Base-by-base conservation (phyloP, 2,888 invertebrate species). In the Gortyna flavago region DNA sequence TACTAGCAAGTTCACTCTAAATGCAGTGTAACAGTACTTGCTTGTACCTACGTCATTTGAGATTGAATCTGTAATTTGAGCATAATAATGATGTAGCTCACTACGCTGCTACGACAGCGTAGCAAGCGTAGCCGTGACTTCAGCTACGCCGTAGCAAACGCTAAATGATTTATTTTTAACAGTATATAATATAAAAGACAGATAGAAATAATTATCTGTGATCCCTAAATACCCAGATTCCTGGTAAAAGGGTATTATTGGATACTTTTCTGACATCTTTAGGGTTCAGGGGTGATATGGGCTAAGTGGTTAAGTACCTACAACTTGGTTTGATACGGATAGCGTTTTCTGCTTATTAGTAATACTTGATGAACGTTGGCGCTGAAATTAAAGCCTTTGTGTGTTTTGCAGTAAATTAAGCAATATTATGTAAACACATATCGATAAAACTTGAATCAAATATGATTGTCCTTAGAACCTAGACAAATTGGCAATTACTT, bases 241-340 rank as follows among this genome's bases (percentile, higher is more conserved):
- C 38, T 82, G 29, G n/a, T 61, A 78, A 72, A 71, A 67, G 48
- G 66, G 38, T 67, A 38, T 1, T 44, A 16, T 41, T 0, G 35
- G 54, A 78, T 48, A 83, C 38, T 72, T 67, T 8, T 6, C 8
- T 38, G 80, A 72, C 71, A 71, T 41, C n/a, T 67, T 62, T 38
- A 67, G 57, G 61, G 35, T 18, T 25, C n/a, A 25, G 18, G 54
- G 18, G 54, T 72, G 83, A 77, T 16, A 61, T 66, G 66, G 66
- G 61, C n/a, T 57, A n/a, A 59, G 29, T 68, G 38, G 48, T 51
- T 41, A 1, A 51, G 32, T 29, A 61, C 59, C 59, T 41, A 54
- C 59, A 61, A 77, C 59, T 70, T 48, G 9, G 18, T 59, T 25
- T 75, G 11, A 32, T 57, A 38, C 16, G 25, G 0, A 48, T n/a